Evolutionary conservation across 2,113 vertebrate species (phyloP), one percentile per base, ranked within the genome.

Genomic region (Cranoglanis bouderius): DNA sequence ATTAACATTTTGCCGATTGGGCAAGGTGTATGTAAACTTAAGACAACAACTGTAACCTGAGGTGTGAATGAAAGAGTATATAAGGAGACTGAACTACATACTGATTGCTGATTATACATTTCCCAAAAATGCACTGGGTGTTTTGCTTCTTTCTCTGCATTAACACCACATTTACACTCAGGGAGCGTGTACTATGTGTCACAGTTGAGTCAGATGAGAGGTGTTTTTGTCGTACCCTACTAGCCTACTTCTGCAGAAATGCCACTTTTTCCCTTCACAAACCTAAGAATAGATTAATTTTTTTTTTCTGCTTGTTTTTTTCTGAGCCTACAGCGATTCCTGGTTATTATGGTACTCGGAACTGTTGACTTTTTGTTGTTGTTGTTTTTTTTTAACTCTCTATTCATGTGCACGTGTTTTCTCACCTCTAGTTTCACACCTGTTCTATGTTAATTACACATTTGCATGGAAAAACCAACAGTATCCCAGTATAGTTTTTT

Each of bases 381-480:
- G 0, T 46, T 46, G 0, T 9, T 49, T n/a, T 53, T 38, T 59
- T 21, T 78, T 16, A 46, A 24, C n/a, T 70, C 80, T 43, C 75
- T 61, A 53, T 85, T 53, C 59, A 21, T 29, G 4, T 46, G 4
- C 29, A 4, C 51, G 21, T 51, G 9, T 63, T 65, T 32, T 75
- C 55, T 53, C 40, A 78, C 53, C 16, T 55, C 14, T 18, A 55
- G 12, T 82, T 40, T 86, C 78, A 43, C 77, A 81, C 55, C 51
- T 87, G 74, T 46, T 87, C 9, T n/a, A 10, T 46, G 40, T 32
- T 63, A 65, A 59, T 63, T n/a, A 35, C 40, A 78, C 53, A 49
- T 70, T 43, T 59, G 18, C 57, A 40, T 61, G 72, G 65, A 86
- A 89, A 53, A 75, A 86, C 61, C n/a, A 78, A 78, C 24, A 77